phyloP scores from a whole-genome alignment of 2,888 invertebrate species.

The Cataglyphis rosenhaueri region DNA sequence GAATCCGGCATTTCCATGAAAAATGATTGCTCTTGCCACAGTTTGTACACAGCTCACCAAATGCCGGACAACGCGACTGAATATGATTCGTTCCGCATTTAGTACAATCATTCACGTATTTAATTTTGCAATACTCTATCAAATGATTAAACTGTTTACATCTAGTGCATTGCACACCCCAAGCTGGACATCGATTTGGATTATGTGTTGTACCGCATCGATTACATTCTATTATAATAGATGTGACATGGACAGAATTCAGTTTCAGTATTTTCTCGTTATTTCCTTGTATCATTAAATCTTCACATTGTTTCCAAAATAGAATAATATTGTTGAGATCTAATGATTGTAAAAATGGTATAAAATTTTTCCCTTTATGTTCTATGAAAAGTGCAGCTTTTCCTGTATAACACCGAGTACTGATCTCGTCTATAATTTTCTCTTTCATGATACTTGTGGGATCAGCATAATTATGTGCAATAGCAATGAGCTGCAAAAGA shows the following conservation, averaged over 20 bases:
- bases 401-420: background rate
- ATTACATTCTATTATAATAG: background rate
- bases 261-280: background rate
- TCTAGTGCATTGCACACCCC: constrained; percentile 39
- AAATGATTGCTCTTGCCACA: constrained; percentile 57
- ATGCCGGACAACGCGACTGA: constrained; percentile 49
- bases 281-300: constrained; percentile 9
- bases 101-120: constrained; percentile 7
- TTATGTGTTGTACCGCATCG: constrained; percentile 39
- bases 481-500: background rate
- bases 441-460: background rate
- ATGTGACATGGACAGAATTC: background rate
- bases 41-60: constrained; percentile 50
- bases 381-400: constrained; percentile 4
- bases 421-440: constrained; percentile 20
- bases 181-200: constrained; percentile 37
- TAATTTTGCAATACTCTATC: constrained; percentile 28
- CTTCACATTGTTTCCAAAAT: constrained; percentile 36
- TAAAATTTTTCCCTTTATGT: background rate
- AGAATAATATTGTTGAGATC: background rate
- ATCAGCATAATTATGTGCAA: background rate
- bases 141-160: constrained; percentile 55
- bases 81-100: constrained; percentile 56
- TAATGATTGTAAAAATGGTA: background rate
- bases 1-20: constrained; percentile 44